Conservation (phyloP, 2,888 invertebrate genomes). For the Orthosia gothica region DNA sequence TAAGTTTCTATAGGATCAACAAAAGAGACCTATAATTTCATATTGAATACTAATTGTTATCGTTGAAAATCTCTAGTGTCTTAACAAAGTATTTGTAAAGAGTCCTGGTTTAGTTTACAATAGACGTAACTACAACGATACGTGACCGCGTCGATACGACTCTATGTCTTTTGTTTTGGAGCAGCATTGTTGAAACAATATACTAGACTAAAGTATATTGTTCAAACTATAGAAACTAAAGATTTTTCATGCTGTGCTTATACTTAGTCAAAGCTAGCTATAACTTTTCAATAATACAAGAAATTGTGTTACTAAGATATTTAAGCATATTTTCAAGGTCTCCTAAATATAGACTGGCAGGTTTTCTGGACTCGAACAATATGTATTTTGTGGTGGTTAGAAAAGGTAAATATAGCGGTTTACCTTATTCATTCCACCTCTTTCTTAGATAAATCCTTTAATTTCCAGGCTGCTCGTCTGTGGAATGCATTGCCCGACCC, state of each 20-base stretch:
- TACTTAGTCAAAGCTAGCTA: background rate
- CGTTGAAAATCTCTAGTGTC: background rate
- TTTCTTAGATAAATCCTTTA: too few species aligned
- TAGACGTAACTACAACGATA: background rate
- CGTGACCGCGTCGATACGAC: slow-evolving; percentile 39
- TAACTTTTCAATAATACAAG: background rate
- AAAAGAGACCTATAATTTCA: background rate
- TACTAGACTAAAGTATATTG: background rate
- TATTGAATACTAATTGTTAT: slow-evolving; percentile 2
- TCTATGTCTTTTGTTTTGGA: slow-evolving; percentile 13
- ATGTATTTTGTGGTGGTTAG: background rate
- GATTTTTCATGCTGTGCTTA: slow-evolving; percentile 8
- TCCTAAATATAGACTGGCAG: background rate
- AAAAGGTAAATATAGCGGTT: background rate
- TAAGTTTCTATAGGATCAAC: background rate
- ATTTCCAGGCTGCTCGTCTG: too few species aligned
- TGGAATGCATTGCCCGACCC: too few species aligned
- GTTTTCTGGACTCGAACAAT: background rate
- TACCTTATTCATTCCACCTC: background rate
- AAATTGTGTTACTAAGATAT: background rate
- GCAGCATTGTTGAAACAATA: slow-evolving; percentile 16
- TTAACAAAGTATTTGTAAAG: slow-evolving; percentile 37
- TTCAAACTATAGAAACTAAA: too few species aligned
- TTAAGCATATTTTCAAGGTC: slow-evolving; percentile 14
- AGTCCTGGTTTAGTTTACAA: slow-evolving; percentile 2